Percentiles rank a stretch among this genome's conserved stretches.
Evolutionary conservation across 2,888 invertebrate species (phyloP).

Genomic region (Drosophila quinaria): DNA sequence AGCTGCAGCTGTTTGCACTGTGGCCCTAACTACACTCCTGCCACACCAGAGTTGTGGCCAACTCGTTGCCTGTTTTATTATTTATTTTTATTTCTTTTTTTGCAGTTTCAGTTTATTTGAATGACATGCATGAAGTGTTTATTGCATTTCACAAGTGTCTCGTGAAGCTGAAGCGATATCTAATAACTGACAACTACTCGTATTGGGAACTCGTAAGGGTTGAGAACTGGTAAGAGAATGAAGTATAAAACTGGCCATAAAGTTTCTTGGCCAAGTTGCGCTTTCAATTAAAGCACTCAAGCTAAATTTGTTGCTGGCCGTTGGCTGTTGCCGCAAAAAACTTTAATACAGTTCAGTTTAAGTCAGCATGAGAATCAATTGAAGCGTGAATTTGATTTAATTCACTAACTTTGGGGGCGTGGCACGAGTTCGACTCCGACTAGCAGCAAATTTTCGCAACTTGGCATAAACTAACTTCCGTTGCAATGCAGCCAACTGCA

Average conservation of each 20-base stretch:
- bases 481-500: constrained; percentile 62
- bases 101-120: constrained; percentile 24
- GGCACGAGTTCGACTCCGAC: constrained; percentile 17
- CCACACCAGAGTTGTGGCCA: constrained; percentile 24
- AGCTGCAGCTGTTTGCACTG: constrained; percentile 24
- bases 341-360: constrained; percentile 45
- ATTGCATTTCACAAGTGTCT: constrained; percentile 63
- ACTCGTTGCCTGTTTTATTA: constrained; percentile 20
- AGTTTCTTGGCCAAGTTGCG: constrained; percentile 38
- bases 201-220: constrained; percentile 10
- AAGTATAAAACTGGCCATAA: constrained; percentile 34
- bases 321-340: constrained; percentile 31
- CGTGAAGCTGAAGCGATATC: constrained; percentile 49
- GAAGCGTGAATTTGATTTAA: constrained; percentile 75
- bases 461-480: constrained; percentile 70
- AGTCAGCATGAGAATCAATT: constrained; percentile 69
- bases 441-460: constrained; percentile 53
- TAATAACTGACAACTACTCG: constrained; percentile 47
- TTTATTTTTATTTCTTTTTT: constrained; percentile 3
- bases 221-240: constrained; percentile 40
- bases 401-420: constrained; percentile 60
- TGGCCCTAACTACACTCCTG: constrained; percentile 15
- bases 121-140: constrained; percentile 70
- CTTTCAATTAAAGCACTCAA: constrained; percentile 64
- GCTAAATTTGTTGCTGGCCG: constrained; percentile 36